Evolutionary conservation across 1,140 invertebrate species (phyloP).

Genomic region (Ips nitidus): DNA sequence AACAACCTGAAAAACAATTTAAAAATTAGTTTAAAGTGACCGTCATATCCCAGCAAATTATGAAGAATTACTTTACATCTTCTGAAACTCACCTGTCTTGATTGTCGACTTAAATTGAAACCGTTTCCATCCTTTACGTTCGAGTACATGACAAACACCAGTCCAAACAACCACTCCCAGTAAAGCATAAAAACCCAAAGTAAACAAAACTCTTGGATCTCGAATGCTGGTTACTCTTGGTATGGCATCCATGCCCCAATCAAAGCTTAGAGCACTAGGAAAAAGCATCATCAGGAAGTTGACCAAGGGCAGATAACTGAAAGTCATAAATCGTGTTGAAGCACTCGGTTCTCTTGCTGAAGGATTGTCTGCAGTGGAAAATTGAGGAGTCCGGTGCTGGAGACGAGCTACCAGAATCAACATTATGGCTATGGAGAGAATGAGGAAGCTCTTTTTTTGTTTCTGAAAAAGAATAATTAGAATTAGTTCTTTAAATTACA

Average conservation of each 20-base stretch:
- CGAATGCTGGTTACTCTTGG: conserved; percentile 72
- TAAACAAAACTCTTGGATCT: conserved; percentile 75
- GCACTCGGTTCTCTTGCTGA: conserved; percentile 74
- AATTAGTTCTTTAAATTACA: not conserved
- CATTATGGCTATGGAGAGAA: conserved; percentile 51
- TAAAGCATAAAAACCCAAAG: conserved; percentile 68
- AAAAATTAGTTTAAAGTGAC: conserved; percentile 24
- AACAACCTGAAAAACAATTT: conserved; percentile 49
- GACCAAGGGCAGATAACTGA: conserved; percentile 83
- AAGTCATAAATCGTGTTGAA: conserved; percentile 77
- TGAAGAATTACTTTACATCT: too few relatives aligned
- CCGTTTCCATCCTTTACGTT: not conserved
- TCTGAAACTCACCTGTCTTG: conserved; percentile 12
- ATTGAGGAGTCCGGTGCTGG: conserved; percentile 67
- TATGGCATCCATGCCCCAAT: conserved; percentile 95
- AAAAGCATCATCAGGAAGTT: conserved; percentile 82
- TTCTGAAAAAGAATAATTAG: conserved; percentile 57
- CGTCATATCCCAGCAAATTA: not conserved
- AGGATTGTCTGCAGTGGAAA: conserved; percentile 89
- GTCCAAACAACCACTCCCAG: conserved; percentile 45
- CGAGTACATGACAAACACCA: conserved; percentile 32
- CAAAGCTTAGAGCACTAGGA: conserved; percentile 84
- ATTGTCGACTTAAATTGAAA: conserved; percentile 3
- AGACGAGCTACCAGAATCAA: conserved; percentile 61
- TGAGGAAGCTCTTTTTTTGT: conserved; percentile 64